A percentile compares a stretch with the other conserved stretches of the same genome.
These are phyloP conservation scores for Epistrophe eligans DNA, from an alignment of 2,888 invertebrate species.

Conservation along the genomic window DNA sequence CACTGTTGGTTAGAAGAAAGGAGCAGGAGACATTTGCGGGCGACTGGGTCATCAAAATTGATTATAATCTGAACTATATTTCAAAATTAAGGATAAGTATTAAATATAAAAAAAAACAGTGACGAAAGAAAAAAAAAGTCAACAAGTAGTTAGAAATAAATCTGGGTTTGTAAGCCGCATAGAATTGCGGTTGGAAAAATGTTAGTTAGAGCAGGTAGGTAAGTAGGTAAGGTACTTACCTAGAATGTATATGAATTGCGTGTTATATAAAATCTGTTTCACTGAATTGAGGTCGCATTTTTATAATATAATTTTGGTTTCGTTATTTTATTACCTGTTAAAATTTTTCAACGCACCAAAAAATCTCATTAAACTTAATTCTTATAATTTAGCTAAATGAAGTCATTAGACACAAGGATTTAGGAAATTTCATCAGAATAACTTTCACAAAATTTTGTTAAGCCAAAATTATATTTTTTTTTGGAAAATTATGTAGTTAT, in stretches of 20 bases:
- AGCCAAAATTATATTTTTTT: no score
- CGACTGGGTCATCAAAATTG: conserved; percentile 69
- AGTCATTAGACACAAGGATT: neutral
- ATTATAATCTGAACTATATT: conserved; percentile 68
- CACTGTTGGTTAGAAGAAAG: neutral
- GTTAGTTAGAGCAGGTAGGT: neutral
- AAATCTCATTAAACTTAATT: neutral
- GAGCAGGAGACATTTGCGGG: conserved; percentile 18
- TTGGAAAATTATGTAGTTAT: no score
- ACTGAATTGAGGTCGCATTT: conserved; percentile 4
- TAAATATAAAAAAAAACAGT: neutral
- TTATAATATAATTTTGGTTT: no score
- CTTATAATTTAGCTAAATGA: neutral
- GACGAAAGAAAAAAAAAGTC: neutral
- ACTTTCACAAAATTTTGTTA: no score
- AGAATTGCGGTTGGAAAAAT: neutral
- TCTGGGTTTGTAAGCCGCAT: conserved; percentile 56
- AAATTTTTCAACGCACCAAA: neutral
- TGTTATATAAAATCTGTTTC: neutral
- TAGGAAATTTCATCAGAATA: no score
- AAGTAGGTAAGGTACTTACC: no score
- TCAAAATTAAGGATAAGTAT: conserved; percentile 53
- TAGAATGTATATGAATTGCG: neutral
- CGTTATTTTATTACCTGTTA: neutral
- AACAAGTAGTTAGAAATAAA: conserved; percentile 19